A percentile compares a stretch with the other conserved stretches of the same genome.
Evolutionary conservation across 1,140 invertebrate genomes (phyloP).

Genomic region (Zophobas atratus): DNA sequence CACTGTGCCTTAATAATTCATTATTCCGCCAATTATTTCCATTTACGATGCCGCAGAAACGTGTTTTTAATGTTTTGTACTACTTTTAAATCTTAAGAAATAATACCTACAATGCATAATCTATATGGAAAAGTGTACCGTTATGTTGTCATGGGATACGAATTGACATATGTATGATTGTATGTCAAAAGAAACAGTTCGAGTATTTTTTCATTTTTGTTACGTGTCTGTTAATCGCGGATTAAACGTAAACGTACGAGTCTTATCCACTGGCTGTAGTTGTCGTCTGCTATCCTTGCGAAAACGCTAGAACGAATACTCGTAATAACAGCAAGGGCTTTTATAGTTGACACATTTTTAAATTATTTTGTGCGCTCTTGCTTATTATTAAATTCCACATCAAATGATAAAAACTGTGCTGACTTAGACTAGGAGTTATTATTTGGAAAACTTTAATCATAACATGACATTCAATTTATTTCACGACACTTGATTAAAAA

Average conservation of each 20-base stretch:
- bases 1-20: background rate
- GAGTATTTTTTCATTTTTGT: background rate
- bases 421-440: constrained; percentile 3
- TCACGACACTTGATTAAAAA: constrained; percentile 36
- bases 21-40: background rate
- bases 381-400: constrained; percentile 35
- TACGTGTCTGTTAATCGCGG: background rate
- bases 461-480: constrained; percentile 42
- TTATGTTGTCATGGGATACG: too few relatives aligned
- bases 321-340: too few relatives aligned
- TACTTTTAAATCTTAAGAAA: too few relatives aligned
- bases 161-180: background rate
- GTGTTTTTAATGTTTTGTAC: too few relatives aligned
- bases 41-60: too few relatives aligned
- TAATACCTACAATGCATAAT: too few relatives aligned
- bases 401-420: constrained; percentile 30
- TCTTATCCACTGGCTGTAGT: too few relatives aligned
- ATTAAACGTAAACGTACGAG: background rate
- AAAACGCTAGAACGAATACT: too few relatives aligned
- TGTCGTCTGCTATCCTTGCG: too few relatives aligned
- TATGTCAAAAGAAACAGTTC: background rate
- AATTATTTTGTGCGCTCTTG: constrained; percentile 22
- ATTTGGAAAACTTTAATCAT: constrained; percentile 40
- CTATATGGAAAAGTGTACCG: too few relatives aligned
- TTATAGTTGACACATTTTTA: background rate